Percentiles rank a stretch among this genome's conserved stretches.
These are phyloP conservation scores for Channallabes apus DNA, from an alignment of 2,797 vertebrate species.

Conservation along the genomic window DNA sequence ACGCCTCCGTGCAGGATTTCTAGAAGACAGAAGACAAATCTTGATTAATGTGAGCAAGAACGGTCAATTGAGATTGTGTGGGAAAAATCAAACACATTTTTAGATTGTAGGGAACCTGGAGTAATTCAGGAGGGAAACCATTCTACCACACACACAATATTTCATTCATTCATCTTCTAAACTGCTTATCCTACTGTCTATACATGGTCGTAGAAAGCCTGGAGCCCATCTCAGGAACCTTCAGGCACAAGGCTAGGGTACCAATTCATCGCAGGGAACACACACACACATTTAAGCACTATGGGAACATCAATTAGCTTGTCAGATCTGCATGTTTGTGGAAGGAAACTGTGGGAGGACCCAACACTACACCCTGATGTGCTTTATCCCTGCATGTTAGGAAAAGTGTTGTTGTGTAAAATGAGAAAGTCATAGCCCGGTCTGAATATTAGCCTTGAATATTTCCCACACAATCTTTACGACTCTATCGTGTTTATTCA, in stretches of 20 bases:
- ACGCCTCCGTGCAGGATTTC: slow-evolving; percentile 88
- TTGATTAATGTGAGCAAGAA: not conserved
- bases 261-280: too few relatives aligned
- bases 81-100: not conserved
- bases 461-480: not conserved
- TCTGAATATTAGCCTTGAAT: not conserved
- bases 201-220: too few relatives aligned
- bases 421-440: not conserved
- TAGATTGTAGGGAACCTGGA: not conserved
- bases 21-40: slow-evolving; percentile 50
- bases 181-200: too few relatives aligned
- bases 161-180: not conserved
- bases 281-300: too few relatives aligned
- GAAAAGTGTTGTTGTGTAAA: not conserved
- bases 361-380: not conserved
- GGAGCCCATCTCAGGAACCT: too few relatives aligned
- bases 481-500: slow-evolving; percentile 25
- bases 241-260: too few relatives aligned
- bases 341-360: too few relatives aligned
- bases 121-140: not conserved
- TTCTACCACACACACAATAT: not conserved
- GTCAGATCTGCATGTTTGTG: too few relatives aligned
- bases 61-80: not conserved
- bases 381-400: not conserved
- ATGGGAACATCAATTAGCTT: too few relatives aligned